These are phyloP conservation scores for Pyrochroa serraticornis DNA, from an alignment of 2,888 invertebrate species.

Conservation along the genomic window DNA sequence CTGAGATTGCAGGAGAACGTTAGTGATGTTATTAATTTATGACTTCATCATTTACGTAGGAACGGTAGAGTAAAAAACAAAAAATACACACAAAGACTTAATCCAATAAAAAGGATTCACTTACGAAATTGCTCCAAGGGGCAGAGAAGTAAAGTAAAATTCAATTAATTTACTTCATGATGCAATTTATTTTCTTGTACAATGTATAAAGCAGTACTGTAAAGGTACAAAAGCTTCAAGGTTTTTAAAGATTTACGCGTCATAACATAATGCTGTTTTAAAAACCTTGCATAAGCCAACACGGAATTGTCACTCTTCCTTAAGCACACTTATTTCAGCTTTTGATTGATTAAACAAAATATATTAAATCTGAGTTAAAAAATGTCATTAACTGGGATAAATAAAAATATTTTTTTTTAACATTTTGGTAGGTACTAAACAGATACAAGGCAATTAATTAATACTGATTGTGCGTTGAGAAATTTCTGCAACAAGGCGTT, in stretches of 20 bases:
- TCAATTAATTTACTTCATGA: background rate
- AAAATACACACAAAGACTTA: too few species aligned
- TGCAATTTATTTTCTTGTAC: constrained; percentile 9
- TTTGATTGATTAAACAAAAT: background rate
- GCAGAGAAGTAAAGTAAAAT: background rate
- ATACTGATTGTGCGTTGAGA: constrained; percentile 11
- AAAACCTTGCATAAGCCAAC: constrained; percentile 5
- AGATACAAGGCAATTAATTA: background rate
- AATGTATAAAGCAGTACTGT: constrained; percentile 23
- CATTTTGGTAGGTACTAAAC: constrained; percentile 1
- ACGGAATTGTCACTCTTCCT: background rate
- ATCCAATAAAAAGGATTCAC: too few species aligned
- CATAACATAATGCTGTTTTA: too few species aligned
- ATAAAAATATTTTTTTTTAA: background rate
- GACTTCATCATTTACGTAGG: too few species aligned
- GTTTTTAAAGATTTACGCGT: background rate
- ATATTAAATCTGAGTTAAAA: background rate
- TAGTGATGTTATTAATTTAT: too few species aligned
- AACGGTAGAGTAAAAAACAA: too few species aligned
- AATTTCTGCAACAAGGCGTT: background rate
- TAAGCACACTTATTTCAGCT: constrained; percentile 19
- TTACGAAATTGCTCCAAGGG: too few species aligned
- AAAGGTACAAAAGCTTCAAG: constrained; percentile 21
- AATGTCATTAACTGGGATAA: background rate
- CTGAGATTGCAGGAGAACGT: too few species aligned